A percentile compares a stretch with the other conserved stretches of the same genome.
These are phyloP conservation scores for Mimas tiliae DNA, from an alignment of 2,888 invertebrate genomes.

Conservation along the genomic window DNA sequence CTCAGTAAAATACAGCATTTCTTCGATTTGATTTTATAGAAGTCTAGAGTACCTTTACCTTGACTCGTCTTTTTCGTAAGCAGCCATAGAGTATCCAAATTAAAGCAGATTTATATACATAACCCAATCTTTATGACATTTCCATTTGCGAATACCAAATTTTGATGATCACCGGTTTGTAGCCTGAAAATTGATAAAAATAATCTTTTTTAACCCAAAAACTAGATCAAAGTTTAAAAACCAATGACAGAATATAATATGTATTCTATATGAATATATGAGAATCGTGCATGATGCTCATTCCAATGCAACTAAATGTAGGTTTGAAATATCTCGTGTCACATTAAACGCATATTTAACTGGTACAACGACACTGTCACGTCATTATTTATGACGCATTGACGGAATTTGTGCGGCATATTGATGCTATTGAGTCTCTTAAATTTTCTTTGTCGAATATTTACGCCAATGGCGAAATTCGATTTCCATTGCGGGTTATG, in stretches of 20 bases:
- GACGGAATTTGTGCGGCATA: not conserved
- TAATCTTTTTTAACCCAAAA: not conserved
- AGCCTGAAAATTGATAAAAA: not conserved
- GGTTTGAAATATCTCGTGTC: not conserved
- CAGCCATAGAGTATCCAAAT: too few relatives aligned
- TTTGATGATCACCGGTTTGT: too few relatives aligned
- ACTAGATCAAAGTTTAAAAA: not conserved
- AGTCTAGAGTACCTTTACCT: too few relatives aligned
- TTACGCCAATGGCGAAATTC: too few relatives aligned
- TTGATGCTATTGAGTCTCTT: not conserved
- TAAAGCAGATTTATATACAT: not conserved
- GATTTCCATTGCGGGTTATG: too few relatives aligned
- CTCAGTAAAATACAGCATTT: too few relatives aligned
- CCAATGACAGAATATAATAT: not conserved
- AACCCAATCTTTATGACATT: not conserved
- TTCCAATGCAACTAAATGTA: not conserved
- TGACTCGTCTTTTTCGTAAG: too few relatives aligned
- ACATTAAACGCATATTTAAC: conserved; percentile 9
- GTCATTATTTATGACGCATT: conserved; percentile 6
- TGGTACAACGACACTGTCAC: not conserved
- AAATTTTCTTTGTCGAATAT: not conserved
- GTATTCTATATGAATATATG: not conserved
- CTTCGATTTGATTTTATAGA: too few relatives aligned
- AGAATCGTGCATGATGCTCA: not conserved
- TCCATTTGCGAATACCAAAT: too few relatives aligned